Evolutionary conservation across 1,140 invertebrate genomes (phyloP), one percentile per base, ranked within the genome.

Genomic region (Drosophila triauraria): DNA sequence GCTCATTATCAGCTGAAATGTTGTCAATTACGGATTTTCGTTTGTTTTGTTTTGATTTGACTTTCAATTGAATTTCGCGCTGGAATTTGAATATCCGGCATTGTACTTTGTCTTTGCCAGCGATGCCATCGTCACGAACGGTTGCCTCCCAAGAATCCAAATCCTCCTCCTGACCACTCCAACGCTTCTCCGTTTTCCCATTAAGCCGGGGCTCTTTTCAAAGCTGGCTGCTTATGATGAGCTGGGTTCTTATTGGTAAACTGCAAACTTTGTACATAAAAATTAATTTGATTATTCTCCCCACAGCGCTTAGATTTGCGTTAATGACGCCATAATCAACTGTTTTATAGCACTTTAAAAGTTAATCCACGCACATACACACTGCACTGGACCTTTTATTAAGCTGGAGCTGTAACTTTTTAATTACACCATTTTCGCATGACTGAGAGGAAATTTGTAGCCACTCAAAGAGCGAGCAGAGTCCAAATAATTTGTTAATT

Each of bases 261-360:
- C 54, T 78, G 72, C 81, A 80, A 87, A 87, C 77, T 87, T 87
- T 88, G n/a, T 38, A 81, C 85, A 87, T 88, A 88, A 87, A 87
- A 87, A 87, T 90, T 87, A 88, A 87, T 87, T 87, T 87, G 78
- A 88, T 90, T 88, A 80, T 87, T 82, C 84, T 67, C 57, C 23
- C 53, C 35, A 54, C 43, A 61, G 42, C 59, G 67, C 80, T 80
- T 75, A 83, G 83, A 83, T 83, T 88, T 78, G 76, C 84, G 74
- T 84, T 87, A 87, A 87, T 87, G 84, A 90, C 62, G 80, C 77
- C 84, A 84, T 87, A 88, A 87, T 87, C 84, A 80, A 88, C 84
- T 84, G 84, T 88, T 84, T 87, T 87, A 87, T 88, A 70, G 76
- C 84, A 90, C 80, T 88, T 87, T 67, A 72, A 80, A 87, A 88